Conservation (phyloP, 2,888 invertebrate genomes). For the Sarcophaga rosellei region DNA sequence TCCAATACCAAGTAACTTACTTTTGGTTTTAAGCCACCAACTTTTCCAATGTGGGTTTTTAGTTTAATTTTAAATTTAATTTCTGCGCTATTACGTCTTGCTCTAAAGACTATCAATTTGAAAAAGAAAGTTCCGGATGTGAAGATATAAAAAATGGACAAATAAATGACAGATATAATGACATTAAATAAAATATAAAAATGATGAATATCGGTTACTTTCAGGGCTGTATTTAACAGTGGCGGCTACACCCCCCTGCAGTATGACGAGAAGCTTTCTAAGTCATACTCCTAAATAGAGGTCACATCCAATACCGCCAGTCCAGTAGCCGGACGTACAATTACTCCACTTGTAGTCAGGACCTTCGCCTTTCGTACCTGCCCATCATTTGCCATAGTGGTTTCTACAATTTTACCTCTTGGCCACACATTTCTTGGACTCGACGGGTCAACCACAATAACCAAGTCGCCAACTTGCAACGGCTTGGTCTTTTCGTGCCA, state of each 20-base stretch:
- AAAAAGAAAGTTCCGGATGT: neutral
- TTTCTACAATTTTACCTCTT: constrained; percentile 40
- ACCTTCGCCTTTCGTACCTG: constrained; percentile 55
- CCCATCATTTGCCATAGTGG: constrained; percentile 27
- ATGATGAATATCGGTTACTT: neutral
- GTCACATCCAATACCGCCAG: constrained; percentile 43
- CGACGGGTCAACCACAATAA: constrained; percentile 51
- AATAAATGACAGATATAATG: neutral
- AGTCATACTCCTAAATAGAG: constrained; percentile 12
- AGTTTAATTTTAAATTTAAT: no score
- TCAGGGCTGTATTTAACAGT: no score
- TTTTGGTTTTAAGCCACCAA: constrained; percentile 4
- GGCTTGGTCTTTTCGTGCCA: constrained; percentile 4
- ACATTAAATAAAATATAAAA: neutral
- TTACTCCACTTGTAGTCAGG: constrained; percentile 45
- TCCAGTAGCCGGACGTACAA: constrained; percentile 41
- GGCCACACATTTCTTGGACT: constrained; percentile 49
- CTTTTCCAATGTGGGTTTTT: neutral
- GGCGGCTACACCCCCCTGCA: constrained; percentile 47
- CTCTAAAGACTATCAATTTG: neutral
- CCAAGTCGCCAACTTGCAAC: constrained; percentile 43
- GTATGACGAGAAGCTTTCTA: constrained; percentile 45
- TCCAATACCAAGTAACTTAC: no score
- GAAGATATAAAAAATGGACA: neutral
- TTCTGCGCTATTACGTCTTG: neutral